Evolutionary conservation across 2,797 vertebrate species (phyloP), one percentile per base, ranked within the genome.

Genomic region (Catharus ustulatus): DNA sequence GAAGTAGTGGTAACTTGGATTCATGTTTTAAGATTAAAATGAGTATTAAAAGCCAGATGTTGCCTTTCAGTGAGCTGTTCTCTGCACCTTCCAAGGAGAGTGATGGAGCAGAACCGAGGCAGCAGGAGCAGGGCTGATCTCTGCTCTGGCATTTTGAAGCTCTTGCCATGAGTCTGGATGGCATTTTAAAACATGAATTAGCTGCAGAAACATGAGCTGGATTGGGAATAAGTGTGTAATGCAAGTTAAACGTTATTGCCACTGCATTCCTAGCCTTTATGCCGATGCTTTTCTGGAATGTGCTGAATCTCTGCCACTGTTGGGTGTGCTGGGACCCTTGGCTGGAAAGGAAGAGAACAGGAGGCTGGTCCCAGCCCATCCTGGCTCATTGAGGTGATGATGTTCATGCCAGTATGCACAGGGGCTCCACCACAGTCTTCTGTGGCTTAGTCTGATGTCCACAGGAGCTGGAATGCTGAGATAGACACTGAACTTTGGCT

Each of bases 361-460:
- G 23, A 51, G 43, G 3, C 2, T 49, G 38, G 3, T 64, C n/a
- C 61, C 34, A 24, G 38, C 40, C 36, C 13, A 9, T 9, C 26
- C 45, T 40, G 51, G 24, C 61, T 88, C 14, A 0, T 1, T 0
- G 11, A 26, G 54, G 5, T 23, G 38, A 1, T 43, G 29, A 3
- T 26, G 27, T 1, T 21, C 3, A 2, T 27, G 51, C 4, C 58
- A 75, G 15, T 1, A 2, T 10, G n/a, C 40, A 55, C 77, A 23
- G 51, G 18, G 19, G 10, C 32, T 68, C 21, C 54, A 36, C 46
- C 4, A n/a, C n/a, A n/a, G 32, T 7, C 42, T 54, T 42, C 2
- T 7, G 8, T 15, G n/a, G 9, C 21, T 92, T 29, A 82, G 10
- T 19, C n/a, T 51, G 19, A 3, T 4, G 20, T 30, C 59, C n/a